Evolutionary conservation across 2,797 vertebrate species (phyloP), one percentile per base, ranked within the genome.

Genomic region (Dicrostonyx torquatus): DNA sequence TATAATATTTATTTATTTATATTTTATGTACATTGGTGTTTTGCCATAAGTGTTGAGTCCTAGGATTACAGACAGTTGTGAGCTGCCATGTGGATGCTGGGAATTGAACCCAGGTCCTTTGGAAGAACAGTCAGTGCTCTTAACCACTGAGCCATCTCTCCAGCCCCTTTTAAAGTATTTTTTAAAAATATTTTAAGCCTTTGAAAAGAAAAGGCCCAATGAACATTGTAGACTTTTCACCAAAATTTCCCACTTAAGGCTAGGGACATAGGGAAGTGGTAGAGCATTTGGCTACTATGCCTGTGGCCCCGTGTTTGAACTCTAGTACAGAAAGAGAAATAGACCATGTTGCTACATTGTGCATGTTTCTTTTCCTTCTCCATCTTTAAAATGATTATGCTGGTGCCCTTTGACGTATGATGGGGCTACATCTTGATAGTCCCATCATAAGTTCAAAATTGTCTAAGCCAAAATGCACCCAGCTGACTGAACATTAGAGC

Each of bases 131-230:
- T n/a, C n/a, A n/a, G n/a, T n/a, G n/a, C n/a, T n/a, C n/a, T n/a
- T n/a, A n/a, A n/a, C n/a, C n/a, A n/a, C n/a, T n/a, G n/a, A n/a
- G n/a, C n/a, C n/a, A n/a, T n/a, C n/a, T n/a, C n/a, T n/a, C n/a
- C n/a, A n/a, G n/a, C n/a, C n/a, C n/a, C n/a, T n/a, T 83, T 85
- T 31, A 45, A 94, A 82, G 34, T 43, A 75, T 53, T 87, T 89
- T 22, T 83, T 77, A 8, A 29, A 62, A 64, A 64, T 80, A n/a
- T 15, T 76, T 55, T 53, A 90, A 79, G 40, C 1, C 14, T 31
- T 82, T 31, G 37, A 37, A 95, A 90, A 78, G 48, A 86, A 85
- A 87, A n/a, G 40, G 48, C 43, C 45, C 31, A 68, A 45, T 43
- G 68, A 90, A 60, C 37, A 45, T 31, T 79, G 34, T 34, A 5